phyloP scores from a whole-genome alignment of 2,113 vertebrate species.

The Numida meleagris region DNA sequence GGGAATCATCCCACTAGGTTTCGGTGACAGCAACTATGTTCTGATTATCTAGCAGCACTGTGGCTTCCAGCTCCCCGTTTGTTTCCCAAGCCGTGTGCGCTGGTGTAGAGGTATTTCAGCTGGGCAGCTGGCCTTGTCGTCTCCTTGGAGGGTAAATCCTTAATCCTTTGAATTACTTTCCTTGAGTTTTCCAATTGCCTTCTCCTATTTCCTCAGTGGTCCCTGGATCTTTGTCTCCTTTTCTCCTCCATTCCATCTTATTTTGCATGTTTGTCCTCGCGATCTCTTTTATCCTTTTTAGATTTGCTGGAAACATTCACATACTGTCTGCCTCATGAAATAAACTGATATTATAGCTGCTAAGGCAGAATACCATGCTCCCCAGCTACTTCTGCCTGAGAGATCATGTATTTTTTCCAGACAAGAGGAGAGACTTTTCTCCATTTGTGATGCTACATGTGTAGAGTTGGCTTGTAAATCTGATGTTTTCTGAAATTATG shows the following conservation, averaged over 20 bases:
- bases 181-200: neutral
- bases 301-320: neutral
- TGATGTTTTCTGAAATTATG: neutral
- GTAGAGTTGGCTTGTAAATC: neutral
- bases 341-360: neutral
- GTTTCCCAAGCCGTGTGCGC: neutral
- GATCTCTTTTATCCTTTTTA: neutral
- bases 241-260: neutral
- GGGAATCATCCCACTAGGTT: neutral
- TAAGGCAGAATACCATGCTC: neutral
- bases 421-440: neutral
- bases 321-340: neutral
- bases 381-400: neutral
- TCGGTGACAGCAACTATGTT: neutral
- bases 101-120: neutral
- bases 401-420: neutral
- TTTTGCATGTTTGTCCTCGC: neutral
- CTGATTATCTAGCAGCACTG: neutral
- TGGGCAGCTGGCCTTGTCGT: neutral
- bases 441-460: accelerated
- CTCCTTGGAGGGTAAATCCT: neutral
- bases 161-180: neutral
- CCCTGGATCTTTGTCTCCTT: neutral
- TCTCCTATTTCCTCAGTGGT: neutral
- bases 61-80: neutral